Base-by-base conservation (phyloP, 2,797 vertebrate species). In the Lepilemur septentrionalis region DNA sequence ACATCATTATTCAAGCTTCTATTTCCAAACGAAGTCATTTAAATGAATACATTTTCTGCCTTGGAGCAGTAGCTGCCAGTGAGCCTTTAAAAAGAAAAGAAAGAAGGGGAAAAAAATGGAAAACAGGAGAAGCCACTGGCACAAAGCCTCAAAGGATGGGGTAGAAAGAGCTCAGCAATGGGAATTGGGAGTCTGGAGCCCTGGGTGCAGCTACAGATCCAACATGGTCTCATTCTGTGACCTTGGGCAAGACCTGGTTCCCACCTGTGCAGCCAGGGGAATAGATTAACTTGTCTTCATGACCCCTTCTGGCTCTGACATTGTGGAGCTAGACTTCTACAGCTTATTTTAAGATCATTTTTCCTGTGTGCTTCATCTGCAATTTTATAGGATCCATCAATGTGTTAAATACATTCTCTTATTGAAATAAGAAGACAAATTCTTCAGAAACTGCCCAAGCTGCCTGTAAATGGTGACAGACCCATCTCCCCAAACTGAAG, bases 21-120 rank as follows among this genome's bases (percentile, higher is more conserved):
- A 94, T 97, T 98, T 98, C 96, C 94, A 97, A 94, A 96, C 35
- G 95, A 93, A 97, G 90, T 97, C 95, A 98, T 97, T 98, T 98
- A 97, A 98, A 98, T 98, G 96, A 98, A 97, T 97, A 97, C 67
- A 95, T 97, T 97, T 97, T 96, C 93, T 97, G 96, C 97, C 97
- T 97, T 48, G 96, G 75, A 97, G 96, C 95, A 97, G 96, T 97
- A 93, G 50, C 97, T 97, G 80, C 96, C 55, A 96, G 80, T 89
- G 90, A 83, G 80, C 75, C 89, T 97, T 98, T 96, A 96, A 97
- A 94, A 95, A 93, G 93, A 95, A 86, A 72, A 93, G 59, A 84
- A 5, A 14, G 43, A 4, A 41, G 25, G 57, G 67, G 35, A 8
- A 55, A 75, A 50, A 61, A 17, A 43, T 79, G 57, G 50, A 69